A percentile compares a stretch with the other conserved stretches of the same genome.
Evolutionary conservation across 2,797 vertebrate species (phyloP).

Genomic region (Masticophis lateralis): DNA sequence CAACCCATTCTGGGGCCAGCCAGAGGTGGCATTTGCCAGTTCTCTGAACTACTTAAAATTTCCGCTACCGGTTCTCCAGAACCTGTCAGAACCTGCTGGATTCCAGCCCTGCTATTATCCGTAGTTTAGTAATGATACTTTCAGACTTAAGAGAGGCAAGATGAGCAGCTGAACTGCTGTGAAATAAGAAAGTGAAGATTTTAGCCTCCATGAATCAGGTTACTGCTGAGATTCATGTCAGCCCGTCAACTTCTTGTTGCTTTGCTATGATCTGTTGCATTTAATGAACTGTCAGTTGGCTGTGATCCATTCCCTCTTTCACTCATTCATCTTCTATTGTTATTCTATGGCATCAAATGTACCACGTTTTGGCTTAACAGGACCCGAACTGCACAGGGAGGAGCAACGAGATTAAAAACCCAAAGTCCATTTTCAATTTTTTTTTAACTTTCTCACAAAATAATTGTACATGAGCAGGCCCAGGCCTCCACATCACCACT

Average conservation of each 20-base stretch:
- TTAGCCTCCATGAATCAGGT: conserved; percentile 48
- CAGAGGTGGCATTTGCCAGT: no score
- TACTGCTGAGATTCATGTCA: conserved; percentile 47
- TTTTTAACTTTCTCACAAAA: conserved; percentile 43
- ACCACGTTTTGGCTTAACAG: not conserved
- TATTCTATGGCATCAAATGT: conserved; percentile 34
- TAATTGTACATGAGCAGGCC: not conserved
- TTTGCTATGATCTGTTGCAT: conserved; percentile 46
- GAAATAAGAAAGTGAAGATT: conserved; percentile 39
- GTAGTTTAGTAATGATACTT: not conserved
- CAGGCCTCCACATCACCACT: not conserved
- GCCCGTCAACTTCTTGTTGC: conserved; percentile 55
- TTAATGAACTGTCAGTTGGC: conserved; percentile 61
- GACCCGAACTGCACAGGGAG: not conserved
- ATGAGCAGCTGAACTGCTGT: conserved; percentile 14
- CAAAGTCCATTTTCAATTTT: conserved; percentile 33
- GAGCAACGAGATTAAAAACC: conserved; percentile 43
- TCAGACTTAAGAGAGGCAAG: not conserved
- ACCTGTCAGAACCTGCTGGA: no score
- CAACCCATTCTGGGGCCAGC: no score
- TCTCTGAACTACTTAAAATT: no score
- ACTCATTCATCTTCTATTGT: conserved; percentile 52
- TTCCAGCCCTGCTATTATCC: not conserved
- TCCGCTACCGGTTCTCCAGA: no score
- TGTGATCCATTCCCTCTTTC: conserved; percentile 49